Base-by-base conservation (phyloP, 2,113 vertebrate genomes). In the Butorides virescens region DNA sequence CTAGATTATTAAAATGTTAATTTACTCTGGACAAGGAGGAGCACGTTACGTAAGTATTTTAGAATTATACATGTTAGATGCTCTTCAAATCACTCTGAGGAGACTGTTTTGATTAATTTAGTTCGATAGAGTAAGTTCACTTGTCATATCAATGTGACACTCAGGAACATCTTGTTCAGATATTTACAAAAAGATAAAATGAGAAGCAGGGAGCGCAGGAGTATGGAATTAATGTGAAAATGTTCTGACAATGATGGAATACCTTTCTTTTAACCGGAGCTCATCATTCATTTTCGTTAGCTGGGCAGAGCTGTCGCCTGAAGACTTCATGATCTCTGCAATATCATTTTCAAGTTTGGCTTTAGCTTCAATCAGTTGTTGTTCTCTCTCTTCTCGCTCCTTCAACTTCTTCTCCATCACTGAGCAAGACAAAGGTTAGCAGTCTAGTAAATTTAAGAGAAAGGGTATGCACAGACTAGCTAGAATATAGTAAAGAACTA, bases 201-300 rank as follows among this genome's bases (percentile, higher is more conserved):
- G 70, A 82, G 72, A 56, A 92, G 65, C 42, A 68, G 34, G 27
- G 42, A 89, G 61, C 5, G 34, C 42, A 37, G 44, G 34, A 55
- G 47, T 2, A 37, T 17, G 39, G 68, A 62, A 55, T 14, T 29
- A 30, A 49, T 1, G 46, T n/a, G 39, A 56, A 67, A 76, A 11
- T 7, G 39, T n/a, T 68, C 32, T 34, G 66, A 32, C 55, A 58
- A 8, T 8, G 52, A 55, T 5, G 42, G n/a, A 46, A 61, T 96
- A 99, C 99, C 98, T 99, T 94, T 99, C 99, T 97, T 99, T 99
- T 76, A 98, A 96, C 19, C 98, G 98, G 42, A 99, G 98, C 46
- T 99, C 99, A 26, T 99, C 98, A 2, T 99, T 99, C 99, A 99
- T 99, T 95, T 98, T 99, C 5, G 98, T 99, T 52, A 99, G 97